Evolutionary conservation across 1,140 invertebrate genomes (phyloP).

Genomic region (Drosophila ambigua): DNA sequence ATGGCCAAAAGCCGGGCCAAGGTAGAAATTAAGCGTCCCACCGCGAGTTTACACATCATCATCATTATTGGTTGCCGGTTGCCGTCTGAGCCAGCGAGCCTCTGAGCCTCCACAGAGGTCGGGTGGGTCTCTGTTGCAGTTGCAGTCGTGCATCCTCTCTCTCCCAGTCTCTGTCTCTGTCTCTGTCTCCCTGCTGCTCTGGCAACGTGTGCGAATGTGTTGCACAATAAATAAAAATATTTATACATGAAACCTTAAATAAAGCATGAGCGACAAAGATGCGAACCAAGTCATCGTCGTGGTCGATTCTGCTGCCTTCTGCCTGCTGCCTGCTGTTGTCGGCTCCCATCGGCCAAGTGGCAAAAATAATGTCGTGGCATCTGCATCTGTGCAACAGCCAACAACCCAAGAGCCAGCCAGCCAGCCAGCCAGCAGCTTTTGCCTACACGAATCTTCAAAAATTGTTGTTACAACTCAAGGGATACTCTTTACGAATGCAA

Average conservation of each 20-base stretch:
- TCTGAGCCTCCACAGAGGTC: conserved; percentile 15
- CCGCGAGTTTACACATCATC: conserved; percentile 82
- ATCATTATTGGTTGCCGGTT: conserved; percentile 76
- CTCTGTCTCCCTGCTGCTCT: background rate
- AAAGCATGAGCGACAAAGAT: conserved; percentile 82
- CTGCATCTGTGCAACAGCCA: conserved; percentile 68
- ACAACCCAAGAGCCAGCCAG: conserved; percentile 13
- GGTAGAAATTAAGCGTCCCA: conserved; percentile 80
- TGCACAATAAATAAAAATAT: conserved; percentile 83
- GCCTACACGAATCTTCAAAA: conserved; percentile 70
- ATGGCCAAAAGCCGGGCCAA: conserved; percentile 42
- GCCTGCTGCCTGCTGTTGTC: conserved; percentile 1
- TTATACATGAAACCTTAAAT: conserved; percentile 82
- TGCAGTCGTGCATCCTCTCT: conserved; percentile 49
- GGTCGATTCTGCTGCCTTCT: conserved; percentile 6
- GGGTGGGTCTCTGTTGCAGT: conserved; percentile 38
- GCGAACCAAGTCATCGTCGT: conserved; percentile 65
- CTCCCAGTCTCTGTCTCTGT: too few species aligned
- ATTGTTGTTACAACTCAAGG: conserved; percentile 32
- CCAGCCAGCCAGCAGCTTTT: conserved; percentile 60
- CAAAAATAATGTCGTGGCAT: conserved; percentile 82
- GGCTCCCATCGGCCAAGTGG: conserved; percentile 72
- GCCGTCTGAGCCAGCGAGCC: conserved; percentile 31
- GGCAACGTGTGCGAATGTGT: conserved; percentile 80
- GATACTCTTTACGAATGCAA: too few species aligned